Conservation (phyloP, 1,140 invertebrate species). For the Sarcophaga peregrina region DNA sequence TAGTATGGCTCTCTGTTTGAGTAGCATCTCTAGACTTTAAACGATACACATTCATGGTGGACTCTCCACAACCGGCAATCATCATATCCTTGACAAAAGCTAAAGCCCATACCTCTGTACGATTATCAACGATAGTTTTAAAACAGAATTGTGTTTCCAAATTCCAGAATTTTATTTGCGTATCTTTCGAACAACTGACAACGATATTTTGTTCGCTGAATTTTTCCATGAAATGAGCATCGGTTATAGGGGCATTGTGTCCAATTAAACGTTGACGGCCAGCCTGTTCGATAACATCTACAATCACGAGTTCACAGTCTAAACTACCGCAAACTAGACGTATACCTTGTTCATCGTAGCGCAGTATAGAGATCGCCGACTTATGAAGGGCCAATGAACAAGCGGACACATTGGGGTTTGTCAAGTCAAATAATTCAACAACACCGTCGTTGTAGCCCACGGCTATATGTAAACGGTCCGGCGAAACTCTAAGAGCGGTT, state of each 20-base stretch:
- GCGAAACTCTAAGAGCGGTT: slow-evolving; percentile 77
- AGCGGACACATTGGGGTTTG: slow-evolving; percentile 73
- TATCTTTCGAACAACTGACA: slow-evolving; percentile 92
- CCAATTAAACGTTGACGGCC: slow-evolving; percentile 90
- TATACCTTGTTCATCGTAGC: slow-evolving; percentile 74
- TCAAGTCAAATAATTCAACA: slow-evolving; percentile 83
- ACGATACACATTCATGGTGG: slow-evolving; percentile 87
- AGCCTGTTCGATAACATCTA: slow-evolving; percentile 92
- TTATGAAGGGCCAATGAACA: slow-evolving; percentile 91
- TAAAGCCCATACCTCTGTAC: slow-evolving; percentile 87
- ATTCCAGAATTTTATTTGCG: slow-evolving; percentile 98
- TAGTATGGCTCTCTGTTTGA: slow-evolving; percentile 59
- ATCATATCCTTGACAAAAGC: slow-evolving; percentile 83
- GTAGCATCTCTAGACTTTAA: slow-evolving; percentile 69
- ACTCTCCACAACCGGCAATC: slow-evolving; percentile 87
- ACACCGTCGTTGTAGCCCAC: slow-evolving; percentile 93
- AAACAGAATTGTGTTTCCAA: slow-evolving; percentile 95
- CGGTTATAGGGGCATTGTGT: slow-evolving; percentile 93
- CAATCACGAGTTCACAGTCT: slow-evolving; percentile 94
- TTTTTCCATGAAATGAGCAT: slow-evolving; percentile 82
- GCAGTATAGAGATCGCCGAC: slow-evolving; percentile 83
- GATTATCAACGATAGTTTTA: slow-evolving; percentile 87
- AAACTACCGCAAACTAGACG: slow-evolving; percentile 59
- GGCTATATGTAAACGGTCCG: slow-evolving; percentile 81
- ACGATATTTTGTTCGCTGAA: slow-evolving; percentile 72